Evolutionary conservation across 1,140 invertebrate species (phyloP), one percentile per base, ranked within the genome.

Genomic region (Drosophila subobscura): DNA sequence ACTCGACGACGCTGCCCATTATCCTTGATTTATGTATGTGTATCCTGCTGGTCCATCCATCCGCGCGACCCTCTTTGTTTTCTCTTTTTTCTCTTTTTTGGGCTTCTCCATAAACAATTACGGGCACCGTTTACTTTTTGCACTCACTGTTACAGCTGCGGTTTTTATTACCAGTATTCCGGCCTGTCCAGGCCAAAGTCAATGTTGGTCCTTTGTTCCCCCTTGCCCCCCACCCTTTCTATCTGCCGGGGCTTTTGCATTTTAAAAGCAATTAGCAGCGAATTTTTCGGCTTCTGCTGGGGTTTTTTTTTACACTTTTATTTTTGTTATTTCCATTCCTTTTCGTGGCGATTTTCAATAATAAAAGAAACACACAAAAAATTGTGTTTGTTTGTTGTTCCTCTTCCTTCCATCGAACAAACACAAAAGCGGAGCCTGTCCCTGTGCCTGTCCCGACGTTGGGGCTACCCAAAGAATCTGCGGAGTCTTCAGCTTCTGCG

Each of bases 1-100:
- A 81, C 78, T 81, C 73, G 73, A 83, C 79, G 79, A 84, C 79
- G 79, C 60, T 83, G 74, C 61, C 83, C 81, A 86, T 86, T 86
- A 86, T 86, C 83, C 83, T 88, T 86, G 81, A 86, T 86, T 86
- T 86, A 86, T 86, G 81, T 86, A 86, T 86, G 81, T 86, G 78
- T 86, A 86, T 86, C 81, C 81, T 88, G 81, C 80, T 84, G 79
- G 45, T 83, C 51, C 50, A 56, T 25, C 12, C 59, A 44, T 74
- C 71, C 70, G 73, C 54, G 44, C 12, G 61, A 49, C 22, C 33
- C 16, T 20, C 16, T 20, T 20, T 20, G 16, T 20, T 20, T 20
- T 20, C 1, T 20, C 1, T 20, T 20, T 20, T 20, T 20, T 20
- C 1, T 14, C 20, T 59, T 61, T 61, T 61, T 53, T n/a, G 45